Evolutionary conservation across 2,888 invertebrate genomes (phyloP), one percentile per base, ranked within the genome.

Genomic region (Adela reaumurella): DNA sequence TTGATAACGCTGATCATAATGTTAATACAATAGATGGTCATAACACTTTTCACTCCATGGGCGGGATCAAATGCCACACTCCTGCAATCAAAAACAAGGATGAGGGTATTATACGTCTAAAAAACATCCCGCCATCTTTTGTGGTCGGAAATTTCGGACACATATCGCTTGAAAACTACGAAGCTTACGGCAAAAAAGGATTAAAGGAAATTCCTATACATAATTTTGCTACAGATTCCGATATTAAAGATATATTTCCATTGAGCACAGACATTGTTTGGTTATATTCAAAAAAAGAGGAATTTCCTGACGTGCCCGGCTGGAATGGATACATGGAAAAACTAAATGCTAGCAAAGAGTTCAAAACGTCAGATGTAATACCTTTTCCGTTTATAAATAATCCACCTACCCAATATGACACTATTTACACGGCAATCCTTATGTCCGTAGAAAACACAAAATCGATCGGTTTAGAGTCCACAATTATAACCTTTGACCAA

Each of bases 311-410:
- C 5, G 49, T 51, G 46, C 51, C 51, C 2, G 53, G 53, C 49
- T 52, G 52, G 52, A 54, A 52, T 42, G 52, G 51, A 18, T 54
- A 51, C 45, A 52, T 53, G 54, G 46, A 53, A 24, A 2, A 50
- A 17, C 50, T 54, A 50, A 54, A 51, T 11, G 50, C n/a, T 52
- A 28, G 50, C 49, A 19, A 29, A 43, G 47, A 46, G 41, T 53
- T 49, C 48, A 50, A 53, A 46, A 19, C 16, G 17, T 46, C 45
- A 17, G 43, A 41, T 1, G 47, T 52, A 4, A 50, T 46, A 41
- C 56, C 46, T 29, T 52, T 52, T 16, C 50, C 52, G 19, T 52
- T 52, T 19, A 52, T 50, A 24, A 50, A 52, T 29, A 45, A 50
- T 45, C 5, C 50, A 43, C 50, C 51, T 47, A 50, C 47, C 19